A percentile compares a stretch with the other conserved stretches of the same genome.
Evolutionary conservation across 2,888 invertebrate genomes (phyloP).

Genomic region (Cantharis lateralis): DNA sequence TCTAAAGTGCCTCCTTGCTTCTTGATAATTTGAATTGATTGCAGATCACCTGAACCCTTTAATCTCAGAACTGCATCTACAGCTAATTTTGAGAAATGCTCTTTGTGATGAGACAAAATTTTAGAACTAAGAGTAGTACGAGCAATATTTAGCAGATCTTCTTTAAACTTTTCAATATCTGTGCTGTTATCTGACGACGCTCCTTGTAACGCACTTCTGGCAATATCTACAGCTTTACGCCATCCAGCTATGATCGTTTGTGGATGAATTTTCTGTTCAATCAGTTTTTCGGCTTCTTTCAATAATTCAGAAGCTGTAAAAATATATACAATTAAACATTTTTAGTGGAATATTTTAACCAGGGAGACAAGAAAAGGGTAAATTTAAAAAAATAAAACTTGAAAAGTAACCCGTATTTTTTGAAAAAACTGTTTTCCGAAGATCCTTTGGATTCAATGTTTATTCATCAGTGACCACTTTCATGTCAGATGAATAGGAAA

Average conservation of each 20-base stretch:
- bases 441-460: no score
- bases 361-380: no score
- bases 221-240: constrained; percentile 85
- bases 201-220: constrained; percentile 78
- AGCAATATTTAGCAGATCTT: constrained; percentile 95
- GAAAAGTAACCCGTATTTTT: no score
- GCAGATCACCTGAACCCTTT: constrained; percentile 93
- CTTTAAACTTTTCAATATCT: constrained; percentile 76
- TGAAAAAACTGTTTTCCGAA: no score
- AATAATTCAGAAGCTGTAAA: constrained; percentile 85
- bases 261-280: constrained; percentile 94
- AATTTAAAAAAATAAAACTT: no score
- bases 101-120: constrained; percentile 96
- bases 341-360: background rate
- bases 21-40: constrained; percentile 97
- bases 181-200: constrained; percentile 83
- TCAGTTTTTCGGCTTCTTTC: constrained; percentile 91
- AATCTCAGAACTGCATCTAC: constrained; percentile 94
- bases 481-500: no score
- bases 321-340: background rate
- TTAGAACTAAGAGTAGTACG: constrained; percentile 97
- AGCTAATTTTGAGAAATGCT: constrained; percentile 92
- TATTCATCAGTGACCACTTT: no score
- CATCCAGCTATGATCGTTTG: constrained; percentile 97
- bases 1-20: constrained; percentile 91